phyloP scores from a whole-genome alignment of 2,797 vertebrate species.

The Uromys caudimaculatus region DNA sequence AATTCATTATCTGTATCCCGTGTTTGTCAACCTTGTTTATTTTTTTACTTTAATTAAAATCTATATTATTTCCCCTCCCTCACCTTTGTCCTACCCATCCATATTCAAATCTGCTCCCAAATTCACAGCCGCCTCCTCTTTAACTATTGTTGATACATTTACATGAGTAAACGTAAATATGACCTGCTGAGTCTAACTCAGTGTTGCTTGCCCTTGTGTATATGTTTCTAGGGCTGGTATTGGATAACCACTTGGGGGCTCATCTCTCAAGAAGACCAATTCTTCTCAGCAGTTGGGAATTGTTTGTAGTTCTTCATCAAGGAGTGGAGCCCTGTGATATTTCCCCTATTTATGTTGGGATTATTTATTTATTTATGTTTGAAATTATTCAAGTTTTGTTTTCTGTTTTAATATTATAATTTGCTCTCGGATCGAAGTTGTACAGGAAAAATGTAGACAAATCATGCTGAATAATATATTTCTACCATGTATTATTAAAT shows the following conservation, averaged over 20 bases:
- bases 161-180: not conserved
- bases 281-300: not conserved
- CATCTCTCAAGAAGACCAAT: not conserved
- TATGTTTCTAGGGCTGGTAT: not conserved
- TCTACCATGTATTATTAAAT: not conserved
- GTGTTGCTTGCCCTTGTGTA: not conserved
- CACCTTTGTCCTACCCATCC: not conserved
- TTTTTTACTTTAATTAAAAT: not conserved
- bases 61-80: not conserved
- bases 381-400: not conserved
- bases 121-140: not conserved
- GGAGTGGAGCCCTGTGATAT: not conserved
- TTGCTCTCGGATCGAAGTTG: not conserved
- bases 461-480: not conserved
- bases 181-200: not conserved
- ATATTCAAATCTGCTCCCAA: not conserved
- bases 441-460: not conserved
- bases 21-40: not conserved
- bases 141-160: not conserved
- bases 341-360: not conserved
- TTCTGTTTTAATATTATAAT: not conserved
- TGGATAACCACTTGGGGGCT: not conserved
- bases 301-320: not conserved
- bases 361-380: not conserved
- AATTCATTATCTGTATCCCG: not conserved